These are phyloP conservation scores for Azemiops feae DNA, from an alignment of 2,113 vertebrate species.

Conservation along the genomic window DNA sequence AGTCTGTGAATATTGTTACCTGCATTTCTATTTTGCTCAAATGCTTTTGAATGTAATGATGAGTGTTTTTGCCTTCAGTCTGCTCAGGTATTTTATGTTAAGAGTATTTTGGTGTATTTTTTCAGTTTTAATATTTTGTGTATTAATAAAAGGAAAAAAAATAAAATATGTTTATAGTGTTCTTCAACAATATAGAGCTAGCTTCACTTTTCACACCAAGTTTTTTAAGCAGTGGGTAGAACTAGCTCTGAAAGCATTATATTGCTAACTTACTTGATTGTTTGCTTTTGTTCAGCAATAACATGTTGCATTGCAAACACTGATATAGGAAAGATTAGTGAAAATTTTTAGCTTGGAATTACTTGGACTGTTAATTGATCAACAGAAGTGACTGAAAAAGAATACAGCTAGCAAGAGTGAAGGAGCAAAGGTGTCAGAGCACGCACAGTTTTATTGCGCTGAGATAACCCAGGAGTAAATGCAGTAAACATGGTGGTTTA, in stretches of 20 bases:
- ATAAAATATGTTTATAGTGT: constrained; percentile 38
- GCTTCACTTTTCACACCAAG: neutral
- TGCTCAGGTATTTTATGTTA: constrained; percentile 68
- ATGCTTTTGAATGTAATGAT: constrained; percentile 21
- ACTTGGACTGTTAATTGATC: neutral
- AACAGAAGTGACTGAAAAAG: neutral
- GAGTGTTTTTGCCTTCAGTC: constrained; percentile 51
- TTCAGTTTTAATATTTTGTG: constrained; percentile 58
- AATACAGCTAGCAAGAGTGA: neutral
- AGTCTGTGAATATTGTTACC: constrained; percentile 37
- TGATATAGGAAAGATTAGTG: neutral
- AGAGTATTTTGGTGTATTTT: constrained; percentile 67
- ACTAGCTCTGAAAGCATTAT: neutral
- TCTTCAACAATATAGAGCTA: neutral
- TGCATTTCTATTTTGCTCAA: constrained; percentile 40
- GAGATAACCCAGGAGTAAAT: too few species aligned
- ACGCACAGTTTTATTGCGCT: too few species aligned
- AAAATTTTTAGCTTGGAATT: neutral
- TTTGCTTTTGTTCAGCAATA: neutral
- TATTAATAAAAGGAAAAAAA: constrained; percentile 66
- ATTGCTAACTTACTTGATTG: neutral
- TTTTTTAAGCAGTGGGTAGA: neutral
- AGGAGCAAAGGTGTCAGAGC: neutral
- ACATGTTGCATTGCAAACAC: neutral
- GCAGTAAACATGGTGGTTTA: too few species aligned